Base-by-base conservation (phyloP, 2,797 vertebrate species). In the Zalophus californianus region DNA sequence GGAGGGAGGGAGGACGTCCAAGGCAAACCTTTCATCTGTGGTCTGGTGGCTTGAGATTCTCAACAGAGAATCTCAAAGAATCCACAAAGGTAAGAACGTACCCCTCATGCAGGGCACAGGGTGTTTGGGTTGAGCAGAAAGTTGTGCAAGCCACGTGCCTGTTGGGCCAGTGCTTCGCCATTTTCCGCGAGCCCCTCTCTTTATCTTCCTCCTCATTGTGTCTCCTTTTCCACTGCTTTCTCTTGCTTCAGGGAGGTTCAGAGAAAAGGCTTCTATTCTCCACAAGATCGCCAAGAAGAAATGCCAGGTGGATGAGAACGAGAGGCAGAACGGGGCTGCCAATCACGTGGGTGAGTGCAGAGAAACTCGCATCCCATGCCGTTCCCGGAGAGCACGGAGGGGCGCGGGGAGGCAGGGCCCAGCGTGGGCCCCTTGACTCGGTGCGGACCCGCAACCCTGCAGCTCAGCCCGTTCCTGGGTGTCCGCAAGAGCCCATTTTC, bases 261-360 rank as follows among this genome's bases (percentile, higher is more conserved):
- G 99, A 97, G 99, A 99, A 99, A 99, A 99, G 97, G 99, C 99
- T 0, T 99, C 99, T 86, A 99, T 99, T 98, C 99, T 99, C 91
- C 99, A 99, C 98, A 99, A 99, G 99, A 99, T 99, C 1, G 99
- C 99, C 94, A 99, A 99, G 99, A 99, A 99, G 99, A 99, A 99
- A 98, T 99, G 99, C 98, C 99, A 99, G 96, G 99, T 99, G 92
- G 99, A 99, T 97, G 99, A 99, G 97, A 99, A 99, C 6, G 99
- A 99, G 98, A 99, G 99, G 97, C 99, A 99, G 94, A 99, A 99
- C 25, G 99, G 99, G 91, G 99, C 99, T 20, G 99, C 99, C 85
- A 99, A 99, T 97, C 99, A 99, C 2, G 97, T 99, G 96, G 99
- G 99, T 99, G 98, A 98, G 99, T 98, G 5, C 23, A 62, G 25